These are phyloP conservation scores for Cecropterus lyciades DNA, from an alignment of 1,140 invertebrate genomes.

Conservation along the genomic window DNA sequence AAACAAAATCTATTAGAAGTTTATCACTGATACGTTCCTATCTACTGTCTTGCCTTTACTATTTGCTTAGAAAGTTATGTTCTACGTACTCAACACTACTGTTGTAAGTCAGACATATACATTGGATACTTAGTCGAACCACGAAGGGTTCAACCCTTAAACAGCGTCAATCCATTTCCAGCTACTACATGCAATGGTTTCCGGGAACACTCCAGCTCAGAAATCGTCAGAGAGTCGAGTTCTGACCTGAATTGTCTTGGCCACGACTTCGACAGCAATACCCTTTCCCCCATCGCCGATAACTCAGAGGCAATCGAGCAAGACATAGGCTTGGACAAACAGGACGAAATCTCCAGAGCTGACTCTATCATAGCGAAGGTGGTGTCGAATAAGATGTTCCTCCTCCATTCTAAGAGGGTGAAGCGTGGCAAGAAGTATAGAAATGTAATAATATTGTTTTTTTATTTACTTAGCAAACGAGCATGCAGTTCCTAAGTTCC, in stretches of 20 bases:
- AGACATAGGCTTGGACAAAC: constrained; percentile 15
- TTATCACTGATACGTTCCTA: no score
- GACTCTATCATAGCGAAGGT: constrained; percentile 68
- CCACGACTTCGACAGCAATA: constrained; percentile 27
- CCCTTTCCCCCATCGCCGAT: constrained; percentile 4
- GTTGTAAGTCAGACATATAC: no score
- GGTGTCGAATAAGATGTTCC: constrained; percentile 65
- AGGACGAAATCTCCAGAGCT: constrained; percentile 44
- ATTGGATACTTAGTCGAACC: no score
- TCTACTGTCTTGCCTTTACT: no score
- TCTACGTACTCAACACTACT: no score
- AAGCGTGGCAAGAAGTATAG: constrained; percentile 51
- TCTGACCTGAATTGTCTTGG: constrained; percentile 34
- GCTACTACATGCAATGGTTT: constrained; percentile 41
- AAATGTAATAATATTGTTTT: constrained; percentile 54
- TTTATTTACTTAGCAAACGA: neutral
- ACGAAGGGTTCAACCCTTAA: no score
- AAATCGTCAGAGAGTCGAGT: neutral
- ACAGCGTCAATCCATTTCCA: constrained; percentile 58
- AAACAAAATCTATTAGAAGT: no score
- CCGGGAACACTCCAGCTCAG: constrained; percentile 27
- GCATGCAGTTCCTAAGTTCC: no score
- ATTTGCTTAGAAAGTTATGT: no score
- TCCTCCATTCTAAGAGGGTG: constrained; percentile 47
- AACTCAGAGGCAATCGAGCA: constrained; percentile 3